Evolutionary conservation across 2,113 vertebrate genomes (phyloP), one percentile per base, ranked within the genome.

Genomic region (Benitochromis conjunctus): DNA sequence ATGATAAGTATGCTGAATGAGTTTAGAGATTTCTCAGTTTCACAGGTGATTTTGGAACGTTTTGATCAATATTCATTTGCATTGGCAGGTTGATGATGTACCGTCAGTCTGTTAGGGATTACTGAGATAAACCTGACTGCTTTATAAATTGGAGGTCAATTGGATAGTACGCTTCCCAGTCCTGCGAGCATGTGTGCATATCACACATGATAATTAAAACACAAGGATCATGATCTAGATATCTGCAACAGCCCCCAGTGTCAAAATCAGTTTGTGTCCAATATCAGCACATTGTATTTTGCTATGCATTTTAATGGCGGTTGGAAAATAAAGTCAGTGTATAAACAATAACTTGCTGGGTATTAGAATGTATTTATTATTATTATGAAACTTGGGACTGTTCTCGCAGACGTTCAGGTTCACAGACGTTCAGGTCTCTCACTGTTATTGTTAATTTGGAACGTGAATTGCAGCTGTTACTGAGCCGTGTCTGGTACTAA

Each of bases 181-280:
- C 71, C 46, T 76, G 7, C 5, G 53, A 13, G 5, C 12, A 16
- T 64, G 53, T 56, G 18, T 13, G 51, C 74, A 60, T 88, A 92
- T 88, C 80, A 86, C 29, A 83, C 80, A 81, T 81, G 41, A 83
- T 56, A 41, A 51, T 79, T 46, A 62, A 82, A 77, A 46, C 82
- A 57, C 9, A n/a, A 31, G 26, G 62, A 43, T 76, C 78, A 48
- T 21, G 48, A 56, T 57, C 53, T 62, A 51, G 77, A 74, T 76
- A 78, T 13, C 57, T 74, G 19, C 36, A 66, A 84, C 77, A 69
- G 53, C 51, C 66, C 31, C 60, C 16, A 19, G 48, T 10, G 29
- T 83, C 81, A 78, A 85, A 83, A 88, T 69, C 14, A 79, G 13
- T 43, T 58, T 62, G 64, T 46, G 66, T 89, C 69, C 51, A 86